Conservation (phyloP, 2,888 invertebrate genomes). For the Auanema freiburgensis region DNA sequence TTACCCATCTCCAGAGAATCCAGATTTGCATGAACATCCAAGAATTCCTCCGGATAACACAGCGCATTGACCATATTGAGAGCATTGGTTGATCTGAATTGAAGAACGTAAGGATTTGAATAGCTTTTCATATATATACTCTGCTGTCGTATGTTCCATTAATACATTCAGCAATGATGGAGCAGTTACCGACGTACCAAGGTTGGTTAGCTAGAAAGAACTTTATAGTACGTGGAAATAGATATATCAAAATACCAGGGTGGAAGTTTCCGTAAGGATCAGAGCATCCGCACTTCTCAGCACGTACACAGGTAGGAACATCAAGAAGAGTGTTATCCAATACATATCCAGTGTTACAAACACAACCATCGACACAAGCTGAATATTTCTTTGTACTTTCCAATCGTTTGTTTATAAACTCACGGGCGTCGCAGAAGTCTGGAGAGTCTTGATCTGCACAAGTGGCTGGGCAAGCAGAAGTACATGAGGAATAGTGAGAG, state of each 20-base stretch:
- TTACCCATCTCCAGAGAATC: constrained; percentile 42
- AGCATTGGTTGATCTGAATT: constrained; percentile 38
- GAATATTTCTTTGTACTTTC: constrained; percentile 2
- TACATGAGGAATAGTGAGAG: constrained; percentile 36
- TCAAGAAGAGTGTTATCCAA: constrained; percentile 35
- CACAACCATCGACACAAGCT: constrained; percentile 59
- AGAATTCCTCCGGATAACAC: constrained; percentile 18
- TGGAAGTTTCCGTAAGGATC: constrained; percentile 48
- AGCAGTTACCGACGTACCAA: constrained; percentile 51
- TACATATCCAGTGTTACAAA: constrained; percentile 59
- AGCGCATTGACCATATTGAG: constrained; percentile 35
- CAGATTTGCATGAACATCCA: constrained; percentile 40
- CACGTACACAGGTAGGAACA: constrained; percentile 28
- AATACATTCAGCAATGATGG: constrained; percentile 37
- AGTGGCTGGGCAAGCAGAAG: constrained; percentile 51
- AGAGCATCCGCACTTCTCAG: constrained; percentile 51
- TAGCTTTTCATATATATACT: constrained; percentile 8
- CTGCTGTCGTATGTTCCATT: constrained; percentile 47
- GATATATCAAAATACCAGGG: constrained; percentile 20
- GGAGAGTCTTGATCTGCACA: constrained; percentile 36
- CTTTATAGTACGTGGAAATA: neutral
- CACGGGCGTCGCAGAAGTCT: constrained; percentile 26
- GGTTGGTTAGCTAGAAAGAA: constrained; percentile 23
- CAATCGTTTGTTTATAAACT: constrained; percentile 4
- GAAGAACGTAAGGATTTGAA: neutral